Evolutionary conservation across 2,888 invertebrate species (phyloP).

Genomic region (Meandrusa payeni): DNA sequence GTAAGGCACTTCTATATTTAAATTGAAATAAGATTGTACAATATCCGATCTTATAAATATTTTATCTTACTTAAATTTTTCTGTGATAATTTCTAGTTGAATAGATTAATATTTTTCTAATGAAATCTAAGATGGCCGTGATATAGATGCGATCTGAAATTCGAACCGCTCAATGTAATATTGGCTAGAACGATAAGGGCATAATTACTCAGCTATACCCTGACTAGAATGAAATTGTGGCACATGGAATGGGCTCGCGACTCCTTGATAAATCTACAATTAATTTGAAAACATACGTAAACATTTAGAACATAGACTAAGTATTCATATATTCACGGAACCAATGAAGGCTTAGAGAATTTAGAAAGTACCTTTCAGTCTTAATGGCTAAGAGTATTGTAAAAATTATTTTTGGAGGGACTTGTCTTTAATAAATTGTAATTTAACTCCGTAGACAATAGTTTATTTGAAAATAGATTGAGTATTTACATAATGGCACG

Average conservation of each 20-base stretch:
- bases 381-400: slow-evolving; percentile 73
- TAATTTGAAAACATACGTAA: slow-evolving; percentile 33
- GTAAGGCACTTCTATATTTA: slow-evolving; percentile 79
- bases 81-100: slow-evolving; percentile 48
- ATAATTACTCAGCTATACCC: slow-evolving; percentile 58
- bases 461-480: slow-evolving; percentile 62
- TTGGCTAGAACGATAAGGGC: slow-evolving; percentile 46
- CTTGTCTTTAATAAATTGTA: slow-evolving; percentile 62
- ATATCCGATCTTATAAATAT: slow-evolving; percentile 52
- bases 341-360: slow-evolving; percentile 42
- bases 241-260: slow-evolving; percentile 69
- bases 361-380: slow-evolving; percentile 68
- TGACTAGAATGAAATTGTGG: slow-evolving; percentile 67
- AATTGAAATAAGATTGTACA: slow-evolving; percentile 62
- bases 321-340: slow-evolving; percentile 28
- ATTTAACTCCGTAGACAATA: slow-evolving; percentile 53
- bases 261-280: slow-evolving; percentile 45
- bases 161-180: slow-evolving; percentile 28
- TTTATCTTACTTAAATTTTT: slow-evolving; percentile 49
- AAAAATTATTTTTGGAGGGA: slow-evolving; percentile 73
- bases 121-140: slow-evolving; percentile 39
- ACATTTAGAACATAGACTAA: slow-evolving; percentile 21
- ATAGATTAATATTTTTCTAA: slow-evolving; percentile 45
- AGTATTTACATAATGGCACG: slow-evolving; percentile 51
- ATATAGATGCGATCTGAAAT: slow-evolving; percentile 20